These are phyloP conservation scores for Lophotis ruficrista DNA, from an alignment of 2,113 vertebrate species.

Conservation along the genomic window DNA sequence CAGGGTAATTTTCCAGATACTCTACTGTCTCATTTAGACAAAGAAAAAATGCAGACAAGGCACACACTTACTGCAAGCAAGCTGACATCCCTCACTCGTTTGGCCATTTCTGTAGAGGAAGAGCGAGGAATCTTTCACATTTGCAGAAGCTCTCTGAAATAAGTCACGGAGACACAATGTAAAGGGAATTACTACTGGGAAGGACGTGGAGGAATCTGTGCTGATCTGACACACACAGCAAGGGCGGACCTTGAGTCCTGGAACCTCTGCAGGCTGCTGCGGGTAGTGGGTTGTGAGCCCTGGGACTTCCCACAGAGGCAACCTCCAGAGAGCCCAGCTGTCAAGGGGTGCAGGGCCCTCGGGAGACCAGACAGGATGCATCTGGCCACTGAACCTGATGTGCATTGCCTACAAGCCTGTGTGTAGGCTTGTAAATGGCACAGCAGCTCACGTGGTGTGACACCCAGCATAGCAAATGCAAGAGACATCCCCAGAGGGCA, in stretches of 20 bases:
- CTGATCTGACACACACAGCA: fast-evolving
- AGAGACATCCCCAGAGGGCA: not conserved
- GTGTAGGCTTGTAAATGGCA: not conserved
- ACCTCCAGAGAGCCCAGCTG: not conserved
- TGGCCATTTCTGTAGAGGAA: not conserved
- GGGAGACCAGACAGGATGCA: not conserved
- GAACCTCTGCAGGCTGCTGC: not conserved
- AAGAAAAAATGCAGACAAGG: not conserved
- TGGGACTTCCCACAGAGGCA: not conserved
- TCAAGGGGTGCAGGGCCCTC: not conserved
- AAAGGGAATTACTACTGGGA: not conserved
- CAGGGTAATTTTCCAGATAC: not conserved
- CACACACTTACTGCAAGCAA: not conserved
- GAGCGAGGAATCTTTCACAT: not conserved
- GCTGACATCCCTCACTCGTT: fast-evolving
- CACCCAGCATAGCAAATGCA: not conserved
- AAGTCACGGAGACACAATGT: not conserved
- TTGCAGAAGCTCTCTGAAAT: not conserved
- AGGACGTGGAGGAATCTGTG: not conserved
- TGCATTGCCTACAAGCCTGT: fast-evolving
- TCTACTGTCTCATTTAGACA: not conserved
- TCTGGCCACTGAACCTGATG: not conserved
- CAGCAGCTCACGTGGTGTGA: not conserved
- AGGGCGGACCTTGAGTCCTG: fast-evolving
- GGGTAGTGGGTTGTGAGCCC: not conserved